Base-by-base conservation (phyloP, 2,888 invertebrate species). In the Drosophila meridionalis region DNA sequence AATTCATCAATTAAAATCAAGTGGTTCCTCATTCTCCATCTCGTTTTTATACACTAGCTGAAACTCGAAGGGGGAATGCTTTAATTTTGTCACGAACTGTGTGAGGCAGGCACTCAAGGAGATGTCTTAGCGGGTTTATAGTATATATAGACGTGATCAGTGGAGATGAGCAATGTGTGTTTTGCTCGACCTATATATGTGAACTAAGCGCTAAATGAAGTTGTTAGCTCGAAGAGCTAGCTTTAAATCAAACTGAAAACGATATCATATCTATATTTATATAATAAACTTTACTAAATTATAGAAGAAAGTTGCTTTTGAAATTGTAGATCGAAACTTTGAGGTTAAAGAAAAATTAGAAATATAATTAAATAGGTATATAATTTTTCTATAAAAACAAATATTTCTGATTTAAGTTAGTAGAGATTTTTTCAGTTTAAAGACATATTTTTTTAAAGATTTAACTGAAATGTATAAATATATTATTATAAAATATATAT, bases 1-100 rank as follows among this genome's bases (percentile, higher is more conserved):
- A 67, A 43, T 56, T 57, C 62, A 63, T 67, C 73, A 73, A 73
- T 73, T 73, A 68, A 67, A 59, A 48, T 50, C 73, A 62, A 67
- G 62, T 59, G 73, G 28, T 59, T 68, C 30, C 50, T 38, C 32
- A 14, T 48, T 34, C 65, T 47, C n/a, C 30, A 52, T 52, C 50
- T 52, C 50, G 50, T 52, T 52, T 52, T 28, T 6, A 32, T 52
- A 20, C 50, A 34, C 32, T 52, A 42, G 30, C 30, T 56, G n/a
- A 28, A 2, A 6, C 26, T n/a, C 2, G 26, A 3, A 12, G 59
- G 3, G 6, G 40, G 14, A 6, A 42, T 42, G 40, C 42, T 36
- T 38, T 11, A 48, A 53, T 43, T 62, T 42, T 53, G 43, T 43
- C 53, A 62, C 53, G 50, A 50, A 26, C 6, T 52, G 14, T 32